Conservation (phyloP, 2,113 vertebrate species). For the Ramphastos sulfuratus region DNA sequence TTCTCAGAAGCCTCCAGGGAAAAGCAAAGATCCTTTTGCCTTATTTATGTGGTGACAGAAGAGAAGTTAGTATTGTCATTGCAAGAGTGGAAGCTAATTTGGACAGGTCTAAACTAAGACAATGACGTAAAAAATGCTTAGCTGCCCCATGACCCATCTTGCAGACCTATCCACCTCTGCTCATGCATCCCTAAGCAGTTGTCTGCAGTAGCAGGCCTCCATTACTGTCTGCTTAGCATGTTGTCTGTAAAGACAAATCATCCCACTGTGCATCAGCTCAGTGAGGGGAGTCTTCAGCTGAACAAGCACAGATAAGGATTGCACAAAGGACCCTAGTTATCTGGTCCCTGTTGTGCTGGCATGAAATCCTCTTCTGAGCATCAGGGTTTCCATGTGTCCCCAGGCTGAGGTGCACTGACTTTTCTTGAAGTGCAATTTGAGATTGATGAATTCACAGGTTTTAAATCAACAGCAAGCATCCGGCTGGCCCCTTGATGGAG, state of each 20-base stretch:
- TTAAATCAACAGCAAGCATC: constrained; percentile 63
- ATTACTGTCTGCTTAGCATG: background rate
- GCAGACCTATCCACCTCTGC: background rate
- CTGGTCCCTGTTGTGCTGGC: background rate
- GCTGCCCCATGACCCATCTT: background rate
- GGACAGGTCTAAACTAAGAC: background rate
- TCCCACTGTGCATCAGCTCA: background rate
- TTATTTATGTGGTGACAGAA: background rate
- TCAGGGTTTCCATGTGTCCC: constrained; percentile 21
- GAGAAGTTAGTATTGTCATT: background rate
- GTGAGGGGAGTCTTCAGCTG: background rate
- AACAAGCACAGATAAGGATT: constrained; percentile 11
- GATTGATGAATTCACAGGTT: constrained; percentile 63
- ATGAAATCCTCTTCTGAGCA: background rate
- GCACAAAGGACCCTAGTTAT: constrained; percentile 14
- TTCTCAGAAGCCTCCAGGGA: background rate
- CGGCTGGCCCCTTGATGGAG: constrained; percentile 28
- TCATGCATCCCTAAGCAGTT: background rate
- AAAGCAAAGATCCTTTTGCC: background rate
- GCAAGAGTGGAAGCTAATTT: background rate
- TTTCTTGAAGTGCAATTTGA: constrained; percentile 45
- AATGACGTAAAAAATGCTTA: background rate
- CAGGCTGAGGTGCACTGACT: background rate
- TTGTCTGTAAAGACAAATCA: background rate
- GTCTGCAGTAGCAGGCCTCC: background rate